Conservation (phyloP, 1,140 invertebrate species). For the Drosophila sturtevanti region DNA sequence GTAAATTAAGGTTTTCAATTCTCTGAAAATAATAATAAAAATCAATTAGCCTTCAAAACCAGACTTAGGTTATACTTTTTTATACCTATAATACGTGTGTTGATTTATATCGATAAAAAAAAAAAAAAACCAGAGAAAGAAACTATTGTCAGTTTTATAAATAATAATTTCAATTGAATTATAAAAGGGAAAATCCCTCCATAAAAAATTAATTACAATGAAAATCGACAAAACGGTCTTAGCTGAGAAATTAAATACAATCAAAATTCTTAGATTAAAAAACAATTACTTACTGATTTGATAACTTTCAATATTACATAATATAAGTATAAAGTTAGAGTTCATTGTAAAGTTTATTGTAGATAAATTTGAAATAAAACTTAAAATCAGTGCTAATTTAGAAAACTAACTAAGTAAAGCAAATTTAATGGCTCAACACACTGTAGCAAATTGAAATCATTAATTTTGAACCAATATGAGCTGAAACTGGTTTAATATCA, state of each 20-base stretch:
- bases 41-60: slow-evolving; percentile 32
- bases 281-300: neutral
- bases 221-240: neutral
- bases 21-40: slow-evolving; percentile 40
- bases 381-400: neutral
- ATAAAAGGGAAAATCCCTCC: neutral
- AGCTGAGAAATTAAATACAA: neutral
- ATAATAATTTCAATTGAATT: neutral
- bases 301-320: neutral
- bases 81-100: neutral
- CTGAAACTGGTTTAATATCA: slow-evolving; percentile 32
- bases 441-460: slow-evolving; percentile 41
- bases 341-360: too few relatives aligned
- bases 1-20: slow-evolving; percentile 50
- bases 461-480: slow-evolving; percentile 20
- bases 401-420: slow-evolving; percentile 20
- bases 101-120: neutral
- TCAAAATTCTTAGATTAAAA: neutral
- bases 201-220: neutral
- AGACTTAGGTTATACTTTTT: slow-evolving; percentile 8
- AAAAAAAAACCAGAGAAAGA: neutral
- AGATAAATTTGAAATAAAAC: neutral
- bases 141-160: neutral
- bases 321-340: too few relatives aligned
- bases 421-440: slow-evolving; percentile 31